These are phyloP conservation scores for Eretmocerus hayati DNA, from an alignment of 2,888 invertebrate species.

Conservation along the genomic window DNA sequence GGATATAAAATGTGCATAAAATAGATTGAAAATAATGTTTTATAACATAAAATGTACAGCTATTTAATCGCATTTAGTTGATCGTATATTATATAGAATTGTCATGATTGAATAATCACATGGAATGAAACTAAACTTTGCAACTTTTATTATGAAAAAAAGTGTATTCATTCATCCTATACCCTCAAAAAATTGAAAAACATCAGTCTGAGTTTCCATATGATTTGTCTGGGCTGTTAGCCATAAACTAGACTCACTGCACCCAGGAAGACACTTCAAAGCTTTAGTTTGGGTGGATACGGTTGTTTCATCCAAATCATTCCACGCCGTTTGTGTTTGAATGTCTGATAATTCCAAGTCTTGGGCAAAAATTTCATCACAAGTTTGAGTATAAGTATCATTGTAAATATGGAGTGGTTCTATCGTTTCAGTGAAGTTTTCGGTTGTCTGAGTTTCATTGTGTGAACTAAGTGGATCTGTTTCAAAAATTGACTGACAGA, in stretches of 20 bases:
- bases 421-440: constrained; percentile 40
- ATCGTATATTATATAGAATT: constrained; percentile 11
- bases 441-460: constrained; percentile 58
- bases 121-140: too few relatives aligned
- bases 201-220: constrained; percentile 53
- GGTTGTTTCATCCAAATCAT: constrained; percentile 50
- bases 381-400: constrained; percentile 52
- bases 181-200: constrained; percentile 41
- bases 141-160: too few relatives aligned
- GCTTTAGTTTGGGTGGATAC: constrained; percentile 54
- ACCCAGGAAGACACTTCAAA: constrained; percentile 28
- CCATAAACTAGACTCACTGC: constrained; percentile 34
- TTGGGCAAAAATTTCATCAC: constrained; percentile 51
- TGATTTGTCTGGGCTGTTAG: constrained; percentile 44
- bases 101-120: constrained; percentile 6
- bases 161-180: constrained; percentile 22
- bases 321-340: constrained; percentile 60
- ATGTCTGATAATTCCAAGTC: constrained; percentile 56
- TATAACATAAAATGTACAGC: constrained; percentile 18
- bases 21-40: constrained; percentile 12
- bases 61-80: constrained; percentile 16
- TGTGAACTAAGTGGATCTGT: constrained; percentile 47
- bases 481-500: constrained; percentile 37
- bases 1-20: constrained; percentile 1
- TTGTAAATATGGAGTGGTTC: constrained; percentile 45